Evolutionary conservation across 2,888 invertebrate genomes (phyloP).

Genomic region (Tricholauxania praeusta): DNA sequence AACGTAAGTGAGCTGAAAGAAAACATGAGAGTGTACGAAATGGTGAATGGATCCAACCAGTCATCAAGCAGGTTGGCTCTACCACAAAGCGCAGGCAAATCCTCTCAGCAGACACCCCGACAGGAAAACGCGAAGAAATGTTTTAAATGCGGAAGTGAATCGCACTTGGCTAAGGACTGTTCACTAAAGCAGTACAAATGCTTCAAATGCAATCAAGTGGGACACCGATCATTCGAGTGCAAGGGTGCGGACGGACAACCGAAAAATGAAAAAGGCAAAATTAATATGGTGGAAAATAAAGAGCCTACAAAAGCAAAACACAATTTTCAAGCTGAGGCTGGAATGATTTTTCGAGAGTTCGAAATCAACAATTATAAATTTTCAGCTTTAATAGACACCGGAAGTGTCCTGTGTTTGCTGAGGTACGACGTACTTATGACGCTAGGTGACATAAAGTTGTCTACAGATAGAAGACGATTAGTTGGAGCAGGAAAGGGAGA

Average conservation of each 20-base stretch:
- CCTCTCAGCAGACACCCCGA: background rate
- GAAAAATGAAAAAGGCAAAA: background rate
- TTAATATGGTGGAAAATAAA: background rate
- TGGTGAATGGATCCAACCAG: constrained; percentile 29
- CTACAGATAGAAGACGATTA: background rate
- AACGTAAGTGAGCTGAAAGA: constrained; percentile 30
- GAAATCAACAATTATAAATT: background rate
- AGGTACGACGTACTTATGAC: background rate
- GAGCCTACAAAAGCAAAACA: background rate
- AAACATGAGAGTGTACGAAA: constrained; percentile 37
- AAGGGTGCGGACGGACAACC: background rate
- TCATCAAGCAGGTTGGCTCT: background rate
- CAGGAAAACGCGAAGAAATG: constrained; percentile 1
- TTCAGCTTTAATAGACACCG: background rate
- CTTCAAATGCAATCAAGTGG: constrained; percentile 6
- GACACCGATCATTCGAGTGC: constrained; percentile 10
- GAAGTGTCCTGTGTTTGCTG: background rate
- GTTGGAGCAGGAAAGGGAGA: background rate
- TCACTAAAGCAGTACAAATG: background rate
- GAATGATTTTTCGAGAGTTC: background rate
- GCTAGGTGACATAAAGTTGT: background rate
- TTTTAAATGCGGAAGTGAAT: constrained; percentile 18
- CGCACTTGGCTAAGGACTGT: background rate
- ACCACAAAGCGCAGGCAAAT: background rate
- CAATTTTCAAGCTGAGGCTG: background rate